These are phyloP conservation scores for Lasioglossum lativentre DNA, from an alignment of 2,888 invertebrate genomes.

Conservation along the genomic window DNA sequence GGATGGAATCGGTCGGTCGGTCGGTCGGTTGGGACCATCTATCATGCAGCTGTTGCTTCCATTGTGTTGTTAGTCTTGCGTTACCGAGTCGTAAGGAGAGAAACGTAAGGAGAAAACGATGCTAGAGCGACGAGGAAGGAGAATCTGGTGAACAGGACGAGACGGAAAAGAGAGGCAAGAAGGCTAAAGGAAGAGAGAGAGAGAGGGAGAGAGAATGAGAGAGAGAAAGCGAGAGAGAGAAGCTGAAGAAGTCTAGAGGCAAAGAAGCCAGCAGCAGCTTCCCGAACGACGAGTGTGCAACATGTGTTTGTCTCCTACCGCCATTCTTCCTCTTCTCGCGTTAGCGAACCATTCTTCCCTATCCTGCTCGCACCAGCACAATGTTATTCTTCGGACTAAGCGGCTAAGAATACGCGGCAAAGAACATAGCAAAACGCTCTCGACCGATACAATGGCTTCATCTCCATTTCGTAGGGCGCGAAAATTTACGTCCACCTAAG, in stretches of 20 bases:
- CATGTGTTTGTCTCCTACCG: conserved; percentile 81
- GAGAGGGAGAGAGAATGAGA: conserved; percentile 29
- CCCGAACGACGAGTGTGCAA: conserved; percentile 78
- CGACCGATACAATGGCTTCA: conserved; percentile 74
- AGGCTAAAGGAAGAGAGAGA: not conserved
- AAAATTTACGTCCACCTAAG: conserved; percentile 68
- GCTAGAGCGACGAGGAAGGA: conserved; percentile 23
- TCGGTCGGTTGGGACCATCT: conserved; percentile 77
- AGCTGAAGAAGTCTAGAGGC: conserved; percentile 65
- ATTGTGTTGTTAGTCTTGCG: conserved; percentile 84
- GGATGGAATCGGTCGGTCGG: conserved; percentile 78
- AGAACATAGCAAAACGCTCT: conserved; percentile 37
- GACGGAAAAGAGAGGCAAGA: not conserved
- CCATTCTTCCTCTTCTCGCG: conserved; percentile 32
- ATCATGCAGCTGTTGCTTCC: conserved; percentile 84
- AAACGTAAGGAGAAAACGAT: conserved; percentile 47
- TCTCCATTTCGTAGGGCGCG: conserved; percentile 74
- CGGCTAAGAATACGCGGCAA: conserved; percentile 69
- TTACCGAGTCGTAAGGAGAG: conserved; percentile 76
- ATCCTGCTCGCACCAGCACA: conserved; percentile 59
- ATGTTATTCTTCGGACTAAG: conserved; percentile 76
- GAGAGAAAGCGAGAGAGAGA: conserved; percentile 30
- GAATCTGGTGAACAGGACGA: not conserved
- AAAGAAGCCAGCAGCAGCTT: conserved; percentile 65
- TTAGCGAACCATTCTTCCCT: conserved; percentile 50